Evolutionary conservation across 2,888 invertebrate genomes (phyloP), one percentile per base, ranked within the genome.

Genomic region (Calliopum simillimum): DNA sequence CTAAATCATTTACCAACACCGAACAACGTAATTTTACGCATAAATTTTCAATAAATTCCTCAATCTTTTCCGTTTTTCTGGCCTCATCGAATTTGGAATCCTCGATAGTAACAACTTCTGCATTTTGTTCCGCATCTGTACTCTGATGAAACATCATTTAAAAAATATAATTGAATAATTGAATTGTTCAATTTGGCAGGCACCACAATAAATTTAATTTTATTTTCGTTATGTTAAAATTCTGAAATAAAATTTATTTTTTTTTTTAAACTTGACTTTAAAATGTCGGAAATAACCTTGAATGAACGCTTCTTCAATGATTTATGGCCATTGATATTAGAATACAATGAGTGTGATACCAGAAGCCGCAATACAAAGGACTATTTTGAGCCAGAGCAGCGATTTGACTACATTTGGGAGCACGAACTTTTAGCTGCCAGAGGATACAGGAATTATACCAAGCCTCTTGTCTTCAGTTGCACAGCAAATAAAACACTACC

Each of bases 281-380:
- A 68, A 62, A 68, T 68, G 62, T 68, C 61, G 16, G 14, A 4
- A 19, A 13, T 47, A 2, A 73, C 68, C 8, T 58, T 72, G 51
- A 58, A 25, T 3, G 56, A 51, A n/a, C 43, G 66, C 0, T 80
- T 82, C 67, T 80, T 81, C 19, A 79, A 84, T 5, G 71, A 74
- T 5, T 70, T 84, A 6, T 82, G 84, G 84, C 83, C 83, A 0
- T 62, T 77, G n/a, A 78, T 84, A 64, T 69, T 84, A 19, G 74
- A 81, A 1, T 75, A 78, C 4, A 81, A 80, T 63, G 43, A 69
- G 12, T 84, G 82, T 58, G 78, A 77, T 5, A 71, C 76, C 19
- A 59, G 69, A 21, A 78, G 75, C 51, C 67, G 74, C 21, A 47
- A 75, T 4, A 47, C 25, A 8, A 25, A 41, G 0, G 68, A 74